Evolutionary conservation across 2,888 invertebrate genomes (phyloP).

Genomic region (Sylvicola cinctus): DNA sequence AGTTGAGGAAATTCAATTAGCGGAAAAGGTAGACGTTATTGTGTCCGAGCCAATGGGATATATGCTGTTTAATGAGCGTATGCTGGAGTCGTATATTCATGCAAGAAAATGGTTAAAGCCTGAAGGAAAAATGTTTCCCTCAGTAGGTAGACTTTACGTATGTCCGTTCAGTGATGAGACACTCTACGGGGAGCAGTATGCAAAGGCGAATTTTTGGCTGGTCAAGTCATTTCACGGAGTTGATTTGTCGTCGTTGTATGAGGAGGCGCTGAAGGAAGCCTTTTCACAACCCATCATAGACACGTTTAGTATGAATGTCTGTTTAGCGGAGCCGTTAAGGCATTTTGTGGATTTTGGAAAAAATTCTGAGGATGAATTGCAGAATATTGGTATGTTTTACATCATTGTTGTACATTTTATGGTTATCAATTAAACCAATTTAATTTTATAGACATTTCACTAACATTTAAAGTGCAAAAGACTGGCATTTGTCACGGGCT

Average conservation of each 20-base stretch:
- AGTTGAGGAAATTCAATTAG: conserved; percentile 92
- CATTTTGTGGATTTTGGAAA: conserved; percentile 86
- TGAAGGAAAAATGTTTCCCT: conserved; percentile 91
- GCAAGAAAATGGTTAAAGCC: conserved; percentile 95
- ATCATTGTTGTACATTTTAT: neutral
- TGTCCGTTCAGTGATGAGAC: conserved; percentile 97
- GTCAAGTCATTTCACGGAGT: conserved; percentile 84
- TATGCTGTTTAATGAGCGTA: conserved; percentile 97
- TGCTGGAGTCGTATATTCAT: conserved; percentile 96
- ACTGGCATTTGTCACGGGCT: conserved; percentile 91
- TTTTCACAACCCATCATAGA: conserved; percentile 96
- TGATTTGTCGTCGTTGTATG: conserved; percentile 75
- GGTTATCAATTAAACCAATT: neutral
- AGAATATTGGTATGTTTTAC: conserved; percentile 45
- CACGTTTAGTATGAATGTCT: conserved; percentile 94
- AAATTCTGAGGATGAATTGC: conserved; percentile 83
- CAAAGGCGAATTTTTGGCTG: conserved; percentile 93
- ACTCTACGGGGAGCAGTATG: conserved; percentile 92
- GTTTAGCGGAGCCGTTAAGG: conserved; percentile 82
- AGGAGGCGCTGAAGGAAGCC: conserved; percentile 90
- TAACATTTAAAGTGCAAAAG: conserved; percentile 79
- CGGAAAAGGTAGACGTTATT: conserved; percentile 89
- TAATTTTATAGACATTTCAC: conserved; percentile 51
- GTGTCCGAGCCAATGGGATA: conserved; percentile 99
- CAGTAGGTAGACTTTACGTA: conserved; percentile 88